Percentiles rank a stretch among this genome's conserved stretches.
phyloP scores from a whole-genome alignment of 2,113 vertebrate genomes.

The Phyllostomus discolor region DNA sequence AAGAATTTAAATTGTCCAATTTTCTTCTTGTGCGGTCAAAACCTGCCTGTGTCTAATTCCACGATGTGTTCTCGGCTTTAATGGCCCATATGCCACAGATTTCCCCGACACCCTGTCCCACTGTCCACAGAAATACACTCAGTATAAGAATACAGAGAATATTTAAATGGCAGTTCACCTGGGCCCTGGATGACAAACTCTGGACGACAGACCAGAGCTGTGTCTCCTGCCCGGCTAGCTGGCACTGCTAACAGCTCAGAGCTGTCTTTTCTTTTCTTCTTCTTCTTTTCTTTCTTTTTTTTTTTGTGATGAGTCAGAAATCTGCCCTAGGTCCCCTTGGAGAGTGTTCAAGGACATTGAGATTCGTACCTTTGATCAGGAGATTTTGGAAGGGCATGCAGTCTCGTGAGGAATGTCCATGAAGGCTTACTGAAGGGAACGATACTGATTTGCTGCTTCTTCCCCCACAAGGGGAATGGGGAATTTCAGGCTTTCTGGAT shows the following conservation, averaged over 20 bases:
- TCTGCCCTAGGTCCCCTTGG: background rate
- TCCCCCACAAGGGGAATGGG: background rate
- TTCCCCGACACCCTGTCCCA: background rate
- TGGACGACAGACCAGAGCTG: background rate
- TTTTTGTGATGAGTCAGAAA: background rate
- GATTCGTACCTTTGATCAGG: background rate
- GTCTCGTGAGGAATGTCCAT: background rate
- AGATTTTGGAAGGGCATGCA: background rate
- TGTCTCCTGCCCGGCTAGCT: background rate
- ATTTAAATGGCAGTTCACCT: background rate
- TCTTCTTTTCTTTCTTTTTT: background rate
- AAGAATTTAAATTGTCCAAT: slow-evolving; percentile 42
- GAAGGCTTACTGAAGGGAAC: background rate
- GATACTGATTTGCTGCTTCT: background rate
- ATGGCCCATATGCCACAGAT: background rate
- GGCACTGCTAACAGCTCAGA: background rate
- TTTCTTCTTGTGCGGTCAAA: background rate
- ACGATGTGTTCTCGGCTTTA: background rate
- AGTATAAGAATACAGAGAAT: background rate
- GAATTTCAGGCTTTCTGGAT: background rate
- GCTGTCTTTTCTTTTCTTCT: background rate
- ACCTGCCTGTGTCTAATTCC: background rate
- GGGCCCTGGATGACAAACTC: background rate
- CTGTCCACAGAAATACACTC: background rate
- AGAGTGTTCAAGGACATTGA: background rate